Evolutionary conservation across 2,888 invertebrate genomes (phyloP).

Genomic region (Agapostemon virescens): DNA sequence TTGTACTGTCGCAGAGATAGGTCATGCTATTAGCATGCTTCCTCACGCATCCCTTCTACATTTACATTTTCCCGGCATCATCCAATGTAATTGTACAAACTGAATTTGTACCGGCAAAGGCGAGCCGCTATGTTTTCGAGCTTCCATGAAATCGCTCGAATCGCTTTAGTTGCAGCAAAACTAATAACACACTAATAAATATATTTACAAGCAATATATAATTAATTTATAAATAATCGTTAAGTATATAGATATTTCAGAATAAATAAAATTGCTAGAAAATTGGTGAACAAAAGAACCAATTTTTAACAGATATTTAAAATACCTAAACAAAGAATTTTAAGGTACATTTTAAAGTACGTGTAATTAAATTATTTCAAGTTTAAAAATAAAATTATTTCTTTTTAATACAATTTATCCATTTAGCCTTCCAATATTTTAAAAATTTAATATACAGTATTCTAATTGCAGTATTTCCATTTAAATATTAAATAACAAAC

Average conservation of each 20-base stretch:
- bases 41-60: conserved; percentile 36
- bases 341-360: not conserved
- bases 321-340: not conserved
- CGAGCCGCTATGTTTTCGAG: not conserved
- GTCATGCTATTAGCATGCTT: conserved; percentile 51
- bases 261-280: not conserved
- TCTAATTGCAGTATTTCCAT: not conserved
- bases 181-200: not conserved
- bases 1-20: conserved; percentile 48
- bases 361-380: not conserved
- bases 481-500: not conserved
- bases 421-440: not conserved
- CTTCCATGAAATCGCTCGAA: not conserved
- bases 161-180: not conserved
- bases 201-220: not conserved
- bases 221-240: not conserved
- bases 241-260: not conserved
- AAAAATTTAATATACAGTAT: not conserved
- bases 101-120: conserved; percentile 25
- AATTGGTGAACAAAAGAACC: not conserved
- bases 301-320: not conserved
- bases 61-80: conserved; percentile 51
- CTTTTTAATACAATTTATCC: not conserved
- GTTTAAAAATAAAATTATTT: not conserved
- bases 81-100: conserved; percentile 40